Percentiles rank a stretch among this genome's conserved stretches.
Evolutionary conservation across 2,797 vertebrate genomes (phyloP).

Genomic region (Prunella strophiata): DNA sequence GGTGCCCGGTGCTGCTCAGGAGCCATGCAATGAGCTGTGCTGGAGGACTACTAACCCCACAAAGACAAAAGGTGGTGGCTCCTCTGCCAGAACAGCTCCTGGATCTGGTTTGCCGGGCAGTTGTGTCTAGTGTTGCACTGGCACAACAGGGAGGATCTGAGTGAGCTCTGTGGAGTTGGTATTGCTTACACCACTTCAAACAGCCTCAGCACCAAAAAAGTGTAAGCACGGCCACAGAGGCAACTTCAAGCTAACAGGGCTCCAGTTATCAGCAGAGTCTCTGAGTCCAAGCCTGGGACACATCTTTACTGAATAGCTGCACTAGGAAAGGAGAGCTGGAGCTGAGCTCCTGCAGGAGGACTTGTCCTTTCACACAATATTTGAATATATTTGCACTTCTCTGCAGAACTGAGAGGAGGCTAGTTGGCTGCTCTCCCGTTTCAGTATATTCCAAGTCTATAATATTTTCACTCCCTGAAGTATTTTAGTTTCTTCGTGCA

Average conservation of each 20-base stretch:
- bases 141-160: background rate
- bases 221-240: background rate
- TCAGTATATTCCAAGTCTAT: background rate
- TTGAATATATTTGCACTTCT: background rate
- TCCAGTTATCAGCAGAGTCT: background rate
- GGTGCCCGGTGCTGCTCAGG: background rate
- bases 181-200: background rate
- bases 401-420: background rate
- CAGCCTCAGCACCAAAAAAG: background rate
- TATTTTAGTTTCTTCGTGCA: background rate
- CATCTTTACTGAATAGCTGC: background rate
- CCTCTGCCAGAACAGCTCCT: background rate
- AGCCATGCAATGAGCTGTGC: background rate
- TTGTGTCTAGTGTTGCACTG: fast-evolving
- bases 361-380: background rate
- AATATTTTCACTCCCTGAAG: background rate
- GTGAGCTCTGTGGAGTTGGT: fast-evolving
- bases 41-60: background rate
- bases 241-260: background rate
- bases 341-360: background rate
- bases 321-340: background rate
- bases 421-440: background rate
- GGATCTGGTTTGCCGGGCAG: background rate
- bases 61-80: background rate
- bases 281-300: background rate